phyloP scores from a whole-genome alignment of 2,797 vertebrate genomes.

The Picus viridis region DNA sequence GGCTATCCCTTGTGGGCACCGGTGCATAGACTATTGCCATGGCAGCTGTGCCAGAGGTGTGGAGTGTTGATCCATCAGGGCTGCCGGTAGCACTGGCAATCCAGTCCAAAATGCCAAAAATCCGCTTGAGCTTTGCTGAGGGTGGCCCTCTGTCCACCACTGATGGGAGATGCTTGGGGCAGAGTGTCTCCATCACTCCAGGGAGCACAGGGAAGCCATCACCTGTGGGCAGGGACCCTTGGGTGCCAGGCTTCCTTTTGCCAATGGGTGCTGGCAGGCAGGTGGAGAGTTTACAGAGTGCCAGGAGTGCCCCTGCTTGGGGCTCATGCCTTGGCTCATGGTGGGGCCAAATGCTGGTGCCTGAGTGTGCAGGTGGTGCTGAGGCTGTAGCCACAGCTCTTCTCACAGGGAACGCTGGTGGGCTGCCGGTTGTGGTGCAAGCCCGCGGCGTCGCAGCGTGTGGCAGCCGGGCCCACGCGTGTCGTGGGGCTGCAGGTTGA shows the following conservation, averaged over 20 bases:
- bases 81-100: not conserved
- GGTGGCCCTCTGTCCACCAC: not conserved
- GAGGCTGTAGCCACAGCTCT: no score
- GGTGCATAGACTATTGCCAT: not conserved
- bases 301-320: not conserved
- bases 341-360: accelerated
- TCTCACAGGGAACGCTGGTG: not conserved
- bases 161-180: accelerated
- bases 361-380: not conserved
- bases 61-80: not conserved
- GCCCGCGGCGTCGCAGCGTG: not conserved
- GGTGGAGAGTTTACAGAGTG: not conserved
- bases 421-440: not conserved
- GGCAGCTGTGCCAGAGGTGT: not conserved
- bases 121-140: not conserved
- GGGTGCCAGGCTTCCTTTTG: no score
- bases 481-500: not conserved
- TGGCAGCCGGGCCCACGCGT: not conserved
- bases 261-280: not conserved
- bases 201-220: accelerated
- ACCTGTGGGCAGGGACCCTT: accelerated
- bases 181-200: accelerated
- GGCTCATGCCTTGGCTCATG: accelerated
- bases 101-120: not conserved
- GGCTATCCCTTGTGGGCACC: not conserved